Percentiles rank a stretch among this genome's conserved stretches.
phyloP scores from a whole-genome alignment of 1,140 invertebrate genomes.

The Epicauta chinensis region DNA sequence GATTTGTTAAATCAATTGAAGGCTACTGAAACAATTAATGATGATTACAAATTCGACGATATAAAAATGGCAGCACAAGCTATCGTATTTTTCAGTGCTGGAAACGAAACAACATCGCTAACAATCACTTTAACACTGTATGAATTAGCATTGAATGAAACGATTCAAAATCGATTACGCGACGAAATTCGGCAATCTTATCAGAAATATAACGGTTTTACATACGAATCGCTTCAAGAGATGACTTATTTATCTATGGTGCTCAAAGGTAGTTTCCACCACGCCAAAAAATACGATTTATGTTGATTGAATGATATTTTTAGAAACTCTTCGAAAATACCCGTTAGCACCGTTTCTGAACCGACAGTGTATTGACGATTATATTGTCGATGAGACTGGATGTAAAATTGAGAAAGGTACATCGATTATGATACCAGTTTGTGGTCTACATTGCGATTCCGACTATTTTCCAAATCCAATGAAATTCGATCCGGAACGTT shows the following conservation, averaged over 20 bases:
- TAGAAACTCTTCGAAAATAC: conserved; percentile 12
- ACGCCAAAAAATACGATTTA: no score
- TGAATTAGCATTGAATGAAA: conserved; percentile 52
- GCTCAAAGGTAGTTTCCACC: conserved; percentile 43
- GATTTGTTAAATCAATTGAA: conserved; percentile 33
- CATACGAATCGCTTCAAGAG: conserved; percentile 37
- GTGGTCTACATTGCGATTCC: conserved; percentile 53
- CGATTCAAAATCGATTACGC: conserved; percentile 52
- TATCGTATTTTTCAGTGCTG: conserved; percentile 47
- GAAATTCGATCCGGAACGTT: conserved; percentile 51
- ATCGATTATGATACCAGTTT: conserved; percentile 50
- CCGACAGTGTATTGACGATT: conserved; percentile 34
- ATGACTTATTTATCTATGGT: conserved; percentile 44
- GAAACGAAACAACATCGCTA: conserved; percentile 59
- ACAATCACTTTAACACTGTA: conserved; percentile 50
- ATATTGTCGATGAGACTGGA: conserved; percentile 44
- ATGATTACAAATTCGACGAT: conserved; percentile 2
- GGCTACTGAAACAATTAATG: conserved; percentile 43
- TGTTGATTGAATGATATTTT: background rate
- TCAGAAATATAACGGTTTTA: conserved; percentile 25
- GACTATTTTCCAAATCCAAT: conserved; percentile 57
- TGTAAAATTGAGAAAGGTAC: conserved; percentile 46
- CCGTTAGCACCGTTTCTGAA: conserved; percentile 5
- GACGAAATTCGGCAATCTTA: conserved; percentile 48
- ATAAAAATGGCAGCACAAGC: conserved; percentile 34